Conservation (phyloP, 2,888 invertebrate species). For the Cremastinae sp. region DNA sequence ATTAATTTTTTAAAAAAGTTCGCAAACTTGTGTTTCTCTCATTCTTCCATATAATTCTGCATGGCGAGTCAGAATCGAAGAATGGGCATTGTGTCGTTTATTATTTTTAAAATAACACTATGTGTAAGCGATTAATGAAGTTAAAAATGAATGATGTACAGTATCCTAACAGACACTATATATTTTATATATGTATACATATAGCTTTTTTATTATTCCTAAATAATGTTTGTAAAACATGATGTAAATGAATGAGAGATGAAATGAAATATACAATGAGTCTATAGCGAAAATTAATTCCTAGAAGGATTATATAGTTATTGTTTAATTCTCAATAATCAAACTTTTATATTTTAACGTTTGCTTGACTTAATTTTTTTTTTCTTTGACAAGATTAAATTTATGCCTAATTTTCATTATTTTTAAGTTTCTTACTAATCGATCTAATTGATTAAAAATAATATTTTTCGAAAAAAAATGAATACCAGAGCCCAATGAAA, state of each 20-base stretch:
- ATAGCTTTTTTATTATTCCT: constrained; percentile 71
- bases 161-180: constrained; percentile 69
- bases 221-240: constrained; percentile 73
- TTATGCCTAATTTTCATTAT: too few relatives aligned
- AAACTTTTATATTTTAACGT: too few relatives aligned
- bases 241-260: constrained; percentile 68
- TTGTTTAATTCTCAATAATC: background rate
- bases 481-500: constrained; percentile 11
- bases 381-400: too few relatives aligned
- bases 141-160: constrained; percentile 67
- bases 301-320: background rate
- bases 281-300: constrained; percentile 37
- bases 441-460: too few relatives aligned
- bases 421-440: too few relatives aligned
- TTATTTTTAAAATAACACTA: constrained; percentile 12
- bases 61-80: too few relatives aligned
- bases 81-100: constrained; percentile 32
- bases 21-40: background rate
- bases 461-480: constrained; percentile 5
- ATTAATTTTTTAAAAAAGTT: background rate
- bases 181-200: constrained; percentile 70
- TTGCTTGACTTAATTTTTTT: too few relatives aligned
- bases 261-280: constrained; percentile 66
- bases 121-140: constrained; percentile 29
- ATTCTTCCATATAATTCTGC: constrained; percentile 6